A percentile compares a stretch with the other conserved stretches of the same genome.
Evolutionary conservation across 1,140 invertebrate species (phyloP).

Genomic region (Phenacoccus solenopsis): DNA sequence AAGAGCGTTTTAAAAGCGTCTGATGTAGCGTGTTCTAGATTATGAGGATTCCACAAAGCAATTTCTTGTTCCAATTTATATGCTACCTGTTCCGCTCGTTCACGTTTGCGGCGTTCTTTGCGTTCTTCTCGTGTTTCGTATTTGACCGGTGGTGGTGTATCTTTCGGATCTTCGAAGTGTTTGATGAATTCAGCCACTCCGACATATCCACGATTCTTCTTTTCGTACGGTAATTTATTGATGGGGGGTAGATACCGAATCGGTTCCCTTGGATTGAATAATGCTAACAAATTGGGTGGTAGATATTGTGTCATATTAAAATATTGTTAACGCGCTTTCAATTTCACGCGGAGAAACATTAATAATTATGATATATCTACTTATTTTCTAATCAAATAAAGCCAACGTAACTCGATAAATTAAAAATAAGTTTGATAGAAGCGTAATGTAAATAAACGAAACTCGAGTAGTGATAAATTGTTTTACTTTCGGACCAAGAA

Average conservation of each 20-base stretch:
- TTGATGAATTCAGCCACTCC: slow-evolving; percentile 77
- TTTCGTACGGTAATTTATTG: slow-evolving; percentile 89
- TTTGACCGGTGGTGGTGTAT: slow-evolving; percentile 85
- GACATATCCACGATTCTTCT: slow-evolving; percentile 78
- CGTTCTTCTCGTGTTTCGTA: slow-evolving; percentile 93
- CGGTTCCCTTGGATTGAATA: slow-evolving; percentile 94
- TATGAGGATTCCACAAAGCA: slow-evolving; percentile 83
- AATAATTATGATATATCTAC: background rate
- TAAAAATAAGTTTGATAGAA: too few species aligned
- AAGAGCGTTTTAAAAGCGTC: slow-evolving; percentile 98
- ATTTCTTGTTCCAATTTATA: slow-evolving; percentile 99
- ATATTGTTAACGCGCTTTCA: background rate
- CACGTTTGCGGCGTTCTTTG: slow-evolving; percentile 72
- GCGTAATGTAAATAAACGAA: too few species aligned
- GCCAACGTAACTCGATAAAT: background rate
- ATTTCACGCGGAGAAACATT: background rate
- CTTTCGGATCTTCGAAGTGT: slow-evolving; percentile 90
- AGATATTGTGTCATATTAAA: slow-evolving; percentile 97
- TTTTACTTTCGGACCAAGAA: too few species aligned
- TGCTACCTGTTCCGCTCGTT: slow-evolving; percentile 91
- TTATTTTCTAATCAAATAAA: background rate
- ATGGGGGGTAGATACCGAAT: slow-evolving; percentile 87
- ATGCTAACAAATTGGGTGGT: slow-evolving; percentile 90
- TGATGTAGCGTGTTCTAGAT: slow-evolving; percentile 60
- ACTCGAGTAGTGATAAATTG: too few species aligned